phyloP scores from a whole-genome alignment of 2,797 vertebrate species.

The Gobionotothen gibberifrons region DNA sequence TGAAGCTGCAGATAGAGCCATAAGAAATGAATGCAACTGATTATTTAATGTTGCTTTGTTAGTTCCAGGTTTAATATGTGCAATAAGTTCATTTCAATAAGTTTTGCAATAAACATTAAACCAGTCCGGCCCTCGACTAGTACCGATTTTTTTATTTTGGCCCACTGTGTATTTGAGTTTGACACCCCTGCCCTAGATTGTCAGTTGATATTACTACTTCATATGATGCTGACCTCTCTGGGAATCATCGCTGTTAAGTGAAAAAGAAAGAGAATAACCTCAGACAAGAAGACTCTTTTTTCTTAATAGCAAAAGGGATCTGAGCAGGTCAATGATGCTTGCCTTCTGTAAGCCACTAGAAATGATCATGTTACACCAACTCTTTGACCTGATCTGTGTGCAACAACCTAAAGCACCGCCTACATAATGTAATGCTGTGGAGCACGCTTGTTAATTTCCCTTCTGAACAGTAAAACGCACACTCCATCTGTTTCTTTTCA shows the following conservation, averaged over 20 bases:
- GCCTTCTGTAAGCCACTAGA: slow-evolving; percentile 33
- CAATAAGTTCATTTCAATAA: too few relatives aligned
- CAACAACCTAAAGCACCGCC: slow-evolving; percentile 27
- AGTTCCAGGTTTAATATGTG: too few relatives aligned
- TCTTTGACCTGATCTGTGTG: slow-evolving; percentile 53
- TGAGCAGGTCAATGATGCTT: slow-evolving; percentile 15
- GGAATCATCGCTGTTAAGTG: slow-evolving; percentile 26
- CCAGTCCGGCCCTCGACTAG: too few relatives aligned
- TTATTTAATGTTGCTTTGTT: too few relatives aligned
- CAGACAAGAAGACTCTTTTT: neutral
- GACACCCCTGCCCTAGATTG: slow-evolving; percentile 8
- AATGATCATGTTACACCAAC: slow-evolving; percentile 30
- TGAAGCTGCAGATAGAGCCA: too few relatives aligned
- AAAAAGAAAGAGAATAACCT: slow-evolving; percentile 19
- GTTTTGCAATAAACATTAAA: too few relatives aligned
- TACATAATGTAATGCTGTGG: slow-evolving; percentile 37
- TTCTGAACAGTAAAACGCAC: slow-evolving; percentile 46
- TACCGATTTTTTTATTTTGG: too few relatives aligned
- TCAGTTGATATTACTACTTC: slow-evolving; percentile 54
- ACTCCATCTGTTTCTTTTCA: slow-evolving; percentile 34
- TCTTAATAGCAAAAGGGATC: slow-evolving; percentile 25
- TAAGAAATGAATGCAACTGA: too few relatives aligned
- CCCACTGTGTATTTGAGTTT: too few relatives aligned
- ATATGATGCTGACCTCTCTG: slow-evolving; percentile 45
- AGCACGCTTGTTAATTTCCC: slow-evolving; percentile 61